A percentile compares a stretch with the other conserved stretches of the same genome.
These are phyloP conservation scores for Drosophila paulistorum DNA, from an alignment of 1,140 invertebrate species.

Conservation along the genomic window DNA sequence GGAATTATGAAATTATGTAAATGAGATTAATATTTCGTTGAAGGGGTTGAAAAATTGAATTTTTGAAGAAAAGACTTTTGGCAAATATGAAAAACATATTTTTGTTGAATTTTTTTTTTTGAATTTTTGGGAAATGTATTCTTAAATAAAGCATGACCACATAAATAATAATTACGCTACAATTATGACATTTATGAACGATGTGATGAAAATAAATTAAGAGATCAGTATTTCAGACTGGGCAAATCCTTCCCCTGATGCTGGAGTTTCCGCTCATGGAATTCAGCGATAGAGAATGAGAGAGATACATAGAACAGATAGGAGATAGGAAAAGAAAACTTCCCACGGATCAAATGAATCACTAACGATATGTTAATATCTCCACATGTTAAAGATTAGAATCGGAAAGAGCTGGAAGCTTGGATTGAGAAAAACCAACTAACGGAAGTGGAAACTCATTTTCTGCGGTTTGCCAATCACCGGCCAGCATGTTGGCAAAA, in stretches of 20 bases:
- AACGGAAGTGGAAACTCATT: conserved; percentile 61
- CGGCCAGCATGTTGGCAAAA: conserved; percentile 37
- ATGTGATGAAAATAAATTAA: conserved; percentile 27
- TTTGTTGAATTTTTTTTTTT: conserved; percentile 27
- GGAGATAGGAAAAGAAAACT: conserved; percentile 42
- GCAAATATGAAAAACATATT: conserved; percentile 60
- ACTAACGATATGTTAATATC: conserved; percentile 74
- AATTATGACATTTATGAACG: conserved; percentile 64
- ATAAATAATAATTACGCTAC: conserved; percentile 78
- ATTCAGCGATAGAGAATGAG: background rate
- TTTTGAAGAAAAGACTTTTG: conserved; percentile 51
- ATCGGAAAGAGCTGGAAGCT: conserved; percentile 28
- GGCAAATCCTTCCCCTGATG: conserved; percentile 43
- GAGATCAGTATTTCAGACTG: conserved; percentile 33
- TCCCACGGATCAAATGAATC: conserved; percentile 72
- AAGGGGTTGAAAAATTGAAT: conserved; percentile 55
- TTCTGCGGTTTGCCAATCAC: conserved; percentile 46
- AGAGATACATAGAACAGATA: too few species aligned
- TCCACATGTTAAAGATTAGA: conserved; percentile 76
- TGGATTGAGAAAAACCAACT: conserved; percentile 61
- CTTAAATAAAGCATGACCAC: conserved; percentile 60
- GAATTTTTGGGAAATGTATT: background rate
- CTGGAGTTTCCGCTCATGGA: conserved; percentile 64
- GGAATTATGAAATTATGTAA: conserved; percentile 80
- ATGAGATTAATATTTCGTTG: conserved; percentile 50